Percentiles rank a stretch among this genome's conserved stretches.
phyloP scores from a whole-genome alignment of 2,888 invertebrate species.

The Ommatoiulus sabulosus region DNA sequence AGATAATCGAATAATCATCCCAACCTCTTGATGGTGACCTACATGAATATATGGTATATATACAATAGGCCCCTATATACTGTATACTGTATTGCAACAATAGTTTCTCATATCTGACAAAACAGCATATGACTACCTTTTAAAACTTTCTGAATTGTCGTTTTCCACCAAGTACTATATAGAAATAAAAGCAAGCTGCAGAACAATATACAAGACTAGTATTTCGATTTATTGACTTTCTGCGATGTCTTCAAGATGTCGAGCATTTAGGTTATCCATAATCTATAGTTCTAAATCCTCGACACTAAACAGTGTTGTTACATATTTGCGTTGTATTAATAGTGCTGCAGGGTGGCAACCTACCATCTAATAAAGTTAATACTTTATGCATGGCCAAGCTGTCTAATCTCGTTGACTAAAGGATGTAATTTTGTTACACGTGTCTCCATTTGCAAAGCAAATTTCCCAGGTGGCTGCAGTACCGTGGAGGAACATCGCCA shows the following conservation, averaged over 20 bases:
- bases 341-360: background rate
- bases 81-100: no score
- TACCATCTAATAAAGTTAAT: constrained; percentile 5
- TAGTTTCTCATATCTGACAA: no score
- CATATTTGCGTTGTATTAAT: background rate
- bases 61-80: no score
- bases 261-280: background rate
- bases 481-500: background rate
- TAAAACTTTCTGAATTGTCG: no score
- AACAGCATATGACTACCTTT: no score
- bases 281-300: background rate
- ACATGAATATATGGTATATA: no score
- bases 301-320: background rate
- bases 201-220: background rate
- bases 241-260: background rate
- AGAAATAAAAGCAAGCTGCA: background rate
- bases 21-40: no score
- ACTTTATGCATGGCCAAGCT: constrained; percentile 7
- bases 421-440: constrained; percentile 14
- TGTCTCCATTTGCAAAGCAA: constrained; percentile 22
- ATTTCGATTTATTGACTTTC: background rate
- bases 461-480: constrained; percentile 16
- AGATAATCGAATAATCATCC: no score
- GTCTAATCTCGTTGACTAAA: constrained; percentile 45
- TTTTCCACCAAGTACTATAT: background rate